Percentiles rank a stretch among this genome's conserved stretches.
phyloP scores from a whole-genome alignment of 2,797 vertebrate species.

The Pteronotus mesoamericanus region DNA sequence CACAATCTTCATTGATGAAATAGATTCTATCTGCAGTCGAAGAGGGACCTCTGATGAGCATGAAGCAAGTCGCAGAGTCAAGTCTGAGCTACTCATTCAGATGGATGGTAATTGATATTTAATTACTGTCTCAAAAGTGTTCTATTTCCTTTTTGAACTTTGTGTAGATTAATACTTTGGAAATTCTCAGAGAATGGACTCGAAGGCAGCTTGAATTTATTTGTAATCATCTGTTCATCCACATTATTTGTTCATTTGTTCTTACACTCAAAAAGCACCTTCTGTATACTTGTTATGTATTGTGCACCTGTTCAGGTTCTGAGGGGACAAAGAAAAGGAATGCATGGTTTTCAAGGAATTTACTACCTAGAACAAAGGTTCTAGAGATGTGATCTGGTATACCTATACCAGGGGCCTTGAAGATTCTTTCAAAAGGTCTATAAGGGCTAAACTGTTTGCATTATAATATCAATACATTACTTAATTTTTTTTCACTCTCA shows the following conservation, averaged over 20 bases:
- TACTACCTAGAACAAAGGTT: not conserved
- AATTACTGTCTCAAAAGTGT: conserved; percentile 25
- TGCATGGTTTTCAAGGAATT: not conserved
- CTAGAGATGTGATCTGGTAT: not conserved
- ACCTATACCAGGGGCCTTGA: not conserved
- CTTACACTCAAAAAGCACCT: not conserved
- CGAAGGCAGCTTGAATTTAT: not conserved
- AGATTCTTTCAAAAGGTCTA: not conserved
- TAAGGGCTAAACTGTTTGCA: not conserved
- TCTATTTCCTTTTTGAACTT: not conserved
- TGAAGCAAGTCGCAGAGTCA: conserved; percentile 97
- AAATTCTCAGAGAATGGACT: not conserved
- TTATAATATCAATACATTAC: not conserved
- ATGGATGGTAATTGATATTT: conserved; percentile 93
- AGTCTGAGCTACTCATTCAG: conserved; percentile 96
- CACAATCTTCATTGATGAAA: conserved; percentile 98
- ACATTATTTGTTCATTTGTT: not conserved
- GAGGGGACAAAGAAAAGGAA: not conserved
- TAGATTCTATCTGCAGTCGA: conserved; percentile 96
- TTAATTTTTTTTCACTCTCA: not conserved
- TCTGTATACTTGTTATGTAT: not conserved
- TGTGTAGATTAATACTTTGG: not conserved
- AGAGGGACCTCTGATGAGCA: conserved; percentile 97
- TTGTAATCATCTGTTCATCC: not conserved
- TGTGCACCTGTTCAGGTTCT: not conserved